Evolutionary conservation across 2,797 vertebrate species (phyloP), one percentile per base, ranked within the genome.

Genomic region (Schizopygopsis malacanthus): DNA sequence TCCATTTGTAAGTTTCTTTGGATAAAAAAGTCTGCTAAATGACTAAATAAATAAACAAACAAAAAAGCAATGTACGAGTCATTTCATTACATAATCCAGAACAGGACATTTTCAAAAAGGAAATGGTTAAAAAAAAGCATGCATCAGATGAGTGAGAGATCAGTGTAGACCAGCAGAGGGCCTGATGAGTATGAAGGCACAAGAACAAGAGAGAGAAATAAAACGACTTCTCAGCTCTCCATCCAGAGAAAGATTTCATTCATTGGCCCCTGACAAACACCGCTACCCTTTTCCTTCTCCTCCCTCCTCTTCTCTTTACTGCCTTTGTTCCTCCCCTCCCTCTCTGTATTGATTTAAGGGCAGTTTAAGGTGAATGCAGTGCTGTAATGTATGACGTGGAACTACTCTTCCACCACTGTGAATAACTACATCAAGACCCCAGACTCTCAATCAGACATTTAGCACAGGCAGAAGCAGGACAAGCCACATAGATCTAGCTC

Each of bases 201-300:
- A 84, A 77, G 81, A 50, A 20, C 2, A 33, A 77, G 33, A 41
- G 50, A 87, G 28, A 72, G 33, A 61, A 28, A 41, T 20, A 80
- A 13, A 18, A 82, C 45, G 69, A 63, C 43, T 45, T 45, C 61
- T 45, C 85, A 54, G 82, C 28, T 79, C 41, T 77, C 65, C 85
- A 87, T 86, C 78, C 13, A 90, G 85, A 94, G 92, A 94, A 94
- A 94, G 90, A 92, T 93, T 91, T 93, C 87, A 94, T 94, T 94
- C 91, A 94, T 92, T 81, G 47, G 67, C 81, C 85, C 47, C 28
- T 39, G 87, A 92, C 91, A 93, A 93, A 93, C 90, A 85, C 77
- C 78, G 43, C 87, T 90, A 88, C 88, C 82, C 85, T 88, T 87
- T 79, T 67, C 45, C 72, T 86, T 86, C 87, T 81, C 77, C 75